Evolutionary conservation across 2,113 vertebrate species (phyloP).

Genomic region (Labrus mixtus): DNA sequence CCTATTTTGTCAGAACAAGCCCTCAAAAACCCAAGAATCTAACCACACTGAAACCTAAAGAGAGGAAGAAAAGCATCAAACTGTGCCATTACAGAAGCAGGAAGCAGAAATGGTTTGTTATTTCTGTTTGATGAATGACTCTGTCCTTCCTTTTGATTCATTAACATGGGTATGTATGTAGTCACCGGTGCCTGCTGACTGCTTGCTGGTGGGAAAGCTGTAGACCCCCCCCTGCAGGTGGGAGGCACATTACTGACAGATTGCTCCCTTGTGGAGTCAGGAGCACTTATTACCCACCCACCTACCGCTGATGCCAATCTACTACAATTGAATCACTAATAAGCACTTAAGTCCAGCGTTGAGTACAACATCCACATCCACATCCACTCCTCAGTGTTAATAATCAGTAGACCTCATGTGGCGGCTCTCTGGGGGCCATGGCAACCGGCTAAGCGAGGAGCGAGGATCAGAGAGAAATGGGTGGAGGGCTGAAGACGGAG

Average conservation of each 20-base stretch:
- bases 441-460: constrained; percentile 31
- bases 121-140: neutral
- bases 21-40: too few species aligned
- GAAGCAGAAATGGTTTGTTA: too few species aligned
- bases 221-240: constrained; percentile 38
- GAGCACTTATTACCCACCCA: constrained; percentile 49
- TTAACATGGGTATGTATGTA: neutral
- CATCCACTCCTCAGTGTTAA: constrained; percentile 49
- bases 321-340: constrained; percentile 57
- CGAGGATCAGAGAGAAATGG: constrained; percentile 20
- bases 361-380: constrained; percentile 51
- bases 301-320: constrained; percentile 50
- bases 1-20: too few species aligned
- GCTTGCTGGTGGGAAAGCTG: constrained; percentile 1
- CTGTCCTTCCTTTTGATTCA: neutral
- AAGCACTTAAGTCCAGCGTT: constrained; percentile 48
- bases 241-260: constrained; percentile 37
- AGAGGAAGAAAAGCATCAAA: neutral
- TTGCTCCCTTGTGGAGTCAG: constrained; percentile 39
- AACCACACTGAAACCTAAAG: neutral
- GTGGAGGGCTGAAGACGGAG: neutral
- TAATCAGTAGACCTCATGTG: constrained; percentile 38
- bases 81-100: neutral
- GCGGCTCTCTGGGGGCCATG: constrained; percentile 45
- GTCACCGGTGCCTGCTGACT: neutral